Conservation (phyloP, 2,113 vertebrate species). For the Ochotona curzoniae region DNA sequence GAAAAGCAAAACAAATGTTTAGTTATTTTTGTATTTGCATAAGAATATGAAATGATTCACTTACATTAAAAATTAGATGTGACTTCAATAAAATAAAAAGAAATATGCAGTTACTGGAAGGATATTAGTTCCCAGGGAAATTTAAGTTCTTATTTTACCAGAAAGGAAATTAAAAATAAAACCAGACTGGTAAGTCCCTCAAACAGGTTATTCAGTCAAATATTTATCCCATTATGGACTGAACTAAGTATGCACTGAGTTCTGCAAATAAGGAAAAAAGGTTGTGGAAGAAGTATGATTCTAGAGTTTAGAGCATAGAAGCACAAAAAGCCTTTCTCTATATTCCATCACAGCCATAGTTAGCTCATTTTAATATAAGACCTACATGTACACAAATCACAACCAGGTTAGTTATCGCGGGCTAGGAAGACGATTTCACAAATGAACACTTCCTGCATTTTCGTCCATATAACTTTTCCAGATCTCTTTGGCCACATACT, state of each 20-base stretch:
- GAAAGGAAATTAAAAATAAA: conserved; percentile 54
- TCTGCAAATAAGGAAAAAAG: not conserved
- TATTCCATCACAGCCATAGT: not conserved
- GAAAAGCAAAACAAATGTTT: conserved; percentile 29
- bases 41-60: conserved; percentile 49
- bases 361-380: not conserved
- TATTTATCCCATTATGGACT: not conserved
- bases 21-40: conserved; percentile 44
- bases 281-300: not conserved
- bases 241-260: not conserved
- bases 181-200: not conserved
- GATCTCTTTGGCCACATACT: not conserved
- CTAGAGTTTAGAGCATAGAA: not conserved
- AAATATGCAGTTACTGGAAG: conserved; percentile 31
- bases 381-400: not conserved
- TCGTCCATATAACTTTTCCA: not conserved
- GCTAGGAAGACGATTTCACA: not conserved
- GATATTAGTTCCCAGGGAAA: conserved; percentile 21
- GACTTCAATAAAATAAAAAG: conserved; percentile 45
- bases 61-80: conserved; percentile 44
- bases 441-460: not conserved
- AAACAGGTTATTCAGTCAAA: conserved; percentile 32
- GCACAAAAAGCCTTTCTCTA: not conserved
- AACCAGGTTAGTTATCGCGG: not conserved
- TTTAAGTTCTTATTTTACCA: not conserved